Evolutionary conservation across 2,888 invertebrate species (phyloP), one percentile per base, ranked within the genome.

Genomic region (Nemotelus nigrinus): DNA sequence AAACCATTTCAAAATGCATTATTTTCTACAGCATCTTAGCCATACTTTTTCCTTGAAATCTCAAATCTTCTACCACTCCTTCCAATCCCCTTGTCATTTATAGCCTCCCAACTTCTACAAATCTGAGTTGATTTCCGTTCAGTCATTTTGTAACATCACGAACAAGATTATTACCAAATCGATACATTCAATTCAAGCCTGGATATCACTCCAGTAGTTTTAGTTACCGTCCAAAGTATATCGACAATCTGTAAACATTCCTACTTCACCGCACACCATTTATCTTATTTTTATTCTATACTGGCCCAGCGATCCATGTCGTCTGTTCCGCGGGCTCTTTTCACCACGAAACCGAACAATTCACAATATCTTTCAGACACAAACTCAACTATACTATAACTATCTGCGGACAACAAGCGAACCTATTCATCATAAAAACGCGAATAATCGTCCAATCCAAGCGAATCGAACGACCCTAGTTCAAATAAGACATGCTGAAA

Each of bases 401-500:
- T 25, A 25, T 25, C 25, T 25, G 25, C 25, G 25, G 25, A 25
- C 25, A 25, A 25, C 25, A 25, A 25, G 25, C 25, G 25, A 25
- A 25, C 25, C 25, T 25, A 25, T 25, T 25, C 25, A 25, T 25
- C 25, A 25, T 25, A 25, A 25, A 25, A 25, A 25, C 25, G 25
- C 25, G 25, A 25, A 25, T 25, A 25, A 25, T 25, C 25, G 25
- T 25, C 25, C 7, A 10, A 8, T 25, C 7, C 25, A 8, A 25
- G 4, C 4, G 58, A 58, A 41, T 43, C 39, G 43, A 63, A 43
- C 39, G 41, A 63, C 10, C 57, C 10, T 25, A 57, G 25, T 57
- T 3, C 63, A 63, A 63, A 63, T 63, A 63, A 63, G 43, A 63
- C n/a, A 43, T 63, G 43, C 43, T 63, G 63, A 63, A 63, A 63